phyloP scores from a whole-genome alignment of 2,888 invertebrate genomes.

The Scaptomyza caliginosa region DNA sequence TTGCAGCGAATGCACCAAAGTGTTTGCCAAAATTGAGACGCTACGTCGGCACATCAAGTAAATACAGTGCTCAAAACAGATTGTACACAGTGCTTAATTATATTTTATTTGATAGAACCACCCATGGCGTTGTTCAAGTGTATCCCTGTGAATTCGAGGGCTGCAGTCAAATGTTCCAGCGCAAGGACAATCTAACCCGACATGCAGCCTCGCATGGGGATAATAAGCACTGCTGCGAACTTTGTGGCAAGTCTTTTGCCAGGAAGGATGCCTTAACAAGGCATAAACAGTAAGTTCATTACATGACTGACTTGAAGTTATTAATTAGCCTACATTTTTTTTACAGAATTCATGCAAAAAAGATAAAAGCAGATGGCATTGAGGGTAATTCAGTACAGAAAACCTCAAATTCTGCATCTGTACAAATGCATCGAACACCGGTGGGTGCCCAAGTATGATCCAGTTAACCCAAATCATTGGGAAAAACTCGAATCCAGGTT shows the following conservation, averaged over 20 bases:
- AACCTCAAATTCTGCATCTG: neutral
- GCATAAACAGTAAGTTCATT: conserved; percentile 31
- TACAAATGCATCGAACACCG: neutral
- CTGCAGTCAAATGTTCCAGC: conserved; percentile 56
- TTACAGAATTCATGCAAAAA: conserved; percentile 32
- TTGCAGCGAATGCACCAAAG: conserved; percentile 38
- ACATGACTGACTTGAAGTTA: neutral
- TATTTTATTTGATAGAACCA: conserved; percentile 22
- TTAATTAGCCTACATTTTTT: no score
- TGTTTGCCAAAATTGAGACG: conserved; percentile 38
- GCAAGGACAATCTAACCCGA: conserved; percentile 42
- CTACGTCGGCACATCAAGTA: conserved; percentile 41
- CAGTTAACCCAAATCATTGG: no score
- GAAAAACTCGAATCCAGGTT: neutral
- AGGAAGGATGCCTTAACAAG: conserved; percentile 41
- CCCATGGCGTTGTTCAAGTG: conserved; percentile 29
- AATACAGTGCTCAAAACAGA: neutral
- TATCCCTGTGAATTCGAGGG: conserved; percentile 31
- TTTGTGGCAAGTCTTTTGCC: conserved; percentile 45
- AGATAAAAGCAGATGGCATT: neutral
- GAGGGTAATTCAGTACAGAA: neutral
- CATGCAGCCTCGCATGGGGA: conserved; percentile 41
- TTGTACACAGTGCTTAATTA: neutral
- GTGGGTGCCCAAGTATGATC: neutral
- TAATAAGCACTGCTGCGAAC: conserved; percentile 36